These are phyloP conservation scores for Thunnus thynnus DNA, from an alignment of 2,113 vertebrate genomes.

Conservation along the genomic window DNA sequence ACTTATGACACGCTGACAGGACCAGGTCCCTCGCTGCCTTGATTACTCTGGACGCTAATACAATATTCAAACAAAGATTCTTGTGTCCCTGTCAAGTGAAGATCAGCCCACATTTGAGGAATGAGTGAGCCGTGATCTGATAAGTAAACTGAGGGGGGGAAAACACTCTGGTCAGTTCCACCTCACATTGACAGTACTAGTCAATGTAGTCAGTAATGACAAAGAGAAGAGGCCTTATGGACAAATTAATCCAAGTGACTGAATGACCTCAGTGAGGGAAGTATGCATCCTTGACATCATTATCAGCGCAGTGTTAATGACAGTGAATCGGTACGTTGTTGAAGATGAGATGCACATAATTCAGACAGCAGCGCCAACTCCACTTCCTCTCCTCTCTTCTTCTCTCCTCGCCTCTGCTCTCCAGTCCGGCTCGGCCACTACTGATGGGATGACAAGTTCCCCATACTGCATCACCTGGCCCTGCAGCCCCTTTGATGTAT, in stretches of 20 bases:
- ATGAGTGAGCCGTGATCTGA: conserved; percentile 47
- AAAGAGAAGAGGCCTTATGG: conserved; percentile 37
- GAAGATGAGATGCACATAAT: conserved; percentile 21
- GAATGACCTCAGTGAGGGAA: conserved; percentile 34
- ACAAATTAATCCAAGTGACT: conserved; percentile 57
- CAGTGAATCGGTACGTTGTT: conserved; percentile 43
- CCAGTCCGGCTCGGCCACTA: conserved; percentile 63
- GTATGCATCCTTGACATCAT: conserved; percentile 48
- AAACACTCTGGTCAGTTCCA: conserved; percentile 45
- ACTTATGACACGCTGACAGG: conserved; percentile 70
- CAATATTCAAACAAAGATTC: conserved; percentile 72
- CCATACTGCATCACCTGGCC: conserved; percentile 80
- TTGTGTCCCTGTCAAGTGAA: conserved; percentile 55
- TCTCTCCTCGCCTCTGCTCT: conserved; percentile 15
- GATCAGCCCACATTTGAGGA: conserved; percentile 57
- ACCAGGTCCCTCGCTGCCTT: conserved; percentile 40
- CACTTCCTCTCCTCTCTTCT: not conserved
- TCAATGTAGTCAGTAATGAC: conserved; percentile 55
- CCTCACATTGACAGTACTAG: conserved; percentile 29
- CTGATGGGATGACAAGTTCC: conserved; percentile 77
- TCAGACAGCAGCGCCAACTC: conserved; percentile 15
- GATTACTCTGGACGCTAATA: conserved; percentile 47
- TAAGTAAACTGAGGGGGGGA: conserved; percentile 45
- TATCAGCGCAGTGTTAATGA: conserved; percentile 48
- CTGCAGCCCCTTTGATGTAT: conserved; percentile 81